Evolutionary conservation across 2,888 invertebrate species (phyloP).

Genomic region (Euplexia lucipara): DNA sequence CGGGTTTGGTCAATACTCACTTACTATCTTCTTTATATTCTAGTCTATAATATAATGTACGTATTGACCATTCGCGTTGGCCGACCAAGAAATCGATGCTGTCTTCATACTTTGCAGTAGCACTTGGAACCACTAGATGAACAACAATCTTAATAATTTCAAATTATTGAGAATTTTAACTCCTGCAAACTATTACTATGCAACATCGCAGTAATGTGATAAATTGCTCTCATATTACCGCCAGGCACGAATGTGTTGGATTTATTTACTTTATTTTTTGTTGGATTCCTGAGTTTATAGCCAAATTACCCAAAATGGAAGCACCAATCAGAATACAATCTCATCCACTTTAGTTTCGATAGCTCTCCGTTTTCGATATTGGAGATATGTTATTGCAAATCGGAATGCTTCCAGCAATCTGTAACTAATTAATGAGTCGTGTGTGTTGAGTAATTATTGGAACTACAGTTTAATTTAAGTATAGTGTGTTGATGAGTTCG

Average conservation of each 20-base stretch:
- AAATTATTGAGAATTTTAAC: not conserved
- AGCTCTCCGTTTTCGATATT: slow-evolving; percentile 5
- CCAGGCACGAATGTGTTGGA: slow-evolving; percentile 48
- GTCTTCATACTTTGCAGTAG: too few relatives aligned
- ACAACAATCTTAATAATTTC: too few relatives aligned
- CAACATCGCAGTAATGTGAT: slow-evolving; percentile 20
- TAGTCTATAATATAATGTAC: too few relatives aligned
- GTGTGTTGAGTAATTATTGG: not conserved
- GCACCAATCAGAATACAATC: slow-evolving; percentile 21
- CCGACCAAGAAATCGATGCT: too few relatives aligned
- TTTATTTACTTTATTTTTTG: too few relatives aligned
- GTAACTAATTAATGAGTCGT: not conserved
- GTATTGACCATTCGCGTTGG: too few relatives aligned
- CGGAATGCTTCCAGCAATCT: not conserved
- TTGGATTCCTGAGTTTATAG: slow-evolving; percentile 11
- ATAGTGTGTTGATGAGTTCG: not conserved
- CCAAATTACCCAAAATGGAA: slow-evolving; percentile 30
- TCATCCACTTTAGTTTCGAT: slow-evolving; percentile 2
- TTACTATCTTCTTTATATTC: too few relatives aligned
- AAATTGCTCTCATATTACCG: slow-evolving; percentile 38
- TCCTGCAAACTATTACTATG: not conserved
- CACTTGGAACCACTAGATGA: too few relatives aligned
- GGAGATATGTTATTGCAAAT: slow-evolving; percentile 5
- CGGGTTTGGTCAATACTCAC: not conserved
- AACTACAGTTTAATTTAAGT: not conserved